These are phyloP conservation scores for Matsumyia berberina DNA, from an alignment of 2,888 invertebrate species.

Conservation along the genomic window DNA sequence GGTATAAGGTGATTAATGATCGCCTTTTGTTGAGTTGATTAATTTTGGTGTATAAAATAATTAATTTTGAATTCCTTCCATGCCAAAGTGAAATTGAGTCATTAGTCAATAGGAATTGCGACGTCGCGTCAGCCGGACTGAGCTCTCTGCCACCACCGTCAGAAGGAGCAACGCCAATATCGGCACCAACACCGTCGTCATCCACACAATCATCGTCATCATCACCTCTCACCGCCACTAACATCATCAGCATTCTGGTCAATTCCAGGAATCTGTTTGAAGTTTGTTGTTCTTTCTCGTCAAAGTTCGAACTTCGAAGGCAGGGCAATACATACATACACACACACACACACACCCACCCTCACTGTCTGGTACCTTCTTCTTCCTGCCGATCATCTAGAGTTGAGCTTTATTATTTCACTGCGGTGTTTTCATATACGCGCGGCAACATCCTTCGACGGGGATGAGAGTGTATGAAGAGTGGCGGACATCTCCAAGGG, in stretches of 20 bases:
- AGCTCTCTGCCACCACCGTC: slow-evolving; percentile 15
- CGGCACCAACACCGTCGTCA: neutral
- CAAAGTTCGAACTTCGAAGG: slow-evolving; percentile 12
- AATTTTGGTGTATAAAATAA: slow-evolving; percentile 76
- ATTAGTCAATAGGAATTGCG: slow-evolving; percentile 75
- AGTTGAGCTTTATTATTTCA: slow-evolving; percentile 60
- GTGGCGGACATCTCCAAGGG: slow-evolving; percentile 1
- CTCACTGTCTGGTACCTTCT: neutral
- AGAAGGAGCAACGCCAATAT: neutral
- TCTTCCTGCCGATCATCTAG: slow-evolving; percentile 44
- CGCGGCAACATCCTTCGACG: slow-evolving; percentile 37
- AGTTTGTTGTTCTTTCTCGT: slow-evolving; percentile 11
- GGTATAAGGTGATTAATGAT: slow-evolving; percentile 72
- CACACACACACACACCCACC: too few relatives aligned
- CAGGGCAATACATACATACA: too few relatives aligned
- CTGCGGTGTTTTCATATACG: slow-evolving; percentile 40
- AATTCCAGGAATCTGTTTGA: slow-evolving; percentile 40
- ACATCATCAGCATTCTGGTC: slow-evolving; percentile 71
- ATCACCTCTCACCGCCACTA: slow-evolving; percentile 28
- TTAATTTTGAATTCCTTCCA: slow-evolving; percentile 74
- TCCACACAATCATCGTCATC: slow-evolving; percentile 25
- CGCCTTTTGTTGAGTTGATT: slow-evolving; percentile 72
- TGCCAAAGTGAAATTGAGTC: slow-evolving; percentile 74
- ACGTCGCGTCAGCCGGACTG: slow-evolving; percentile 42
- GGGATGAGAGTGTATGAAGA: slow-evolving; percentile 39